Base-by-base conservation (phyloP, 2,797 vertebrate species). In the Vireo griseus region DNA sequence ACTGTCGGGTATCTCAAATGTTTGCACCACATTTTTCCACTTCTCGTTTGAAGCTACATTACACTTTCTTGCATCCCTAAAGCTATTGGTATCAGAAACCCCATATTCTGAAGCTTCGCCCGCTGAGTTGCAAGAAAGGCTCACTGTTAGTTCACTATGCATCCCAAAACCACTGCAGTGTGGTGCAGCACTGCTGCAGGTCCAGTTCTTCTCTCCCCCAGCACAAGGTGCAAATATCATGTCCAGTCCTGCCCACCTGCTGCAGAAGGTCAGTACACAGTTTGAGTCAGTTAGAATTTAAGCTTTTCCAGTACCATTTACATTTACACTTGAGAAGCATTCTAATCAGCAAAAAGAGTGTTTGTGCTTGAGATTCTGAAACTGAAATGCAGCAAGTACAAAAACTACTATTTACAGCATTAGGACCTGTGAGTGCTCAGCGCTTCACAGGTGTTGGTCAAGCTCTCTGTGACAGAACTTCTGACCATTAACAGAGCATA, bases 101-200 rank as follows among this genome's bases (percentile, higher is more conserved):
- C 21, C 29, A 13, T 1, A 0, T 44, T 71, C 28, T 76, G 28
- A 65, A 67, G 29, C 29, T 80, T 94, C 22, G 25, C 10, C 11
- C 3, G 0, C 45, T n/a, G 24, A 39, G 40, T 11, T 4, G 0
- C 77, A 63, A 71, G 52, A 22, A 88, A 33, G 25, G 10, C 37
- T 83, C 4, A 0, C 50, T n/a, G 0, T 81, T 37, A 8, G 4
- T 54, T 71, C 22, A 8, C 13, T 16, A 0, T 22, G 13, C 11
- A 1, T 89, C 51, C 33, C 37, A 13, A 52, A 80, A 80, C 1
- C 25, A 12, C 26, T 28, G 25, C 5, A 8, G 8, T 33, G 37
- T 52, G 22, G 5, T 51, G 62, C 35, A 16, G 65, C 7, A 15
- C 17, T 71, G 48, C 65, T 74, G 48, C 45, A 59, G 9, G 8